These are phyloP conservation scores for Pseudopleuronectes americanus DNA, from an alignment of 2,797 vertebrate genomes.

Conservation along the genomic window DNA sequence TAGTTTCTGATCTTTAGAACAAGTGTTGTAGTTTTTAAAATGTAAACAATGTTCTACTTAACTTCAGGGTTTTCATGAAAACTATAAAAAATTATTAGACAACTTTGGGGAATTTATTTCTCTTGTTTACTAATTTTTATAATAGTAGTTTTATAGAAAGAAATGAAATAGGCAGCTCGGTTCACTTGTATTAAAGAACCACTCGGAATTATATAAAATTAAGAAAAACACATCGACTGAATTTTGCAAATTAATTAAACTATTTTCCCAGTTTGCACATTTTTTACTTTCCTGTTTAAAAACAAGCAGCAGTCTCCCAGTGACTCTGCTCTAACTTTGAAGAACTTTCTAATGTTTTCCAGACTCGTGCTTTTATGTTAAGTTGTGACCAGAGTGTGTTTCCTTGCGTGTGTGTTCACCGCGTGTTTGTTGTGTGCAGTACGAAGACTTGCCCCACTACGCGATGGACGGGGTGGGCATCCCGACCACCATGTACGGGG, in stretches of 20 bases:
- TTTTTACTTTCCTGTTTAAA: conserved; percentile 2
- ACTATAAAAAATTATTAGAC: not conserved
- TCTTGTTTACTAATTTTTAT: not conserved
- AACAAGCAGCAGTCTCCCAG: not conserved
- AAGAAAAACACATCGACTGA: conserved; percentile 10
- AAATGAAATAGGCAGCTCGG: not conserved
- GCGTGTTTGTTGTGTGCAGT: conserved; percentile 88
- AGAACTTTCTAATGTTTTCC: not conserved
- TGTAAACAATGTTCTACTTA: not conserved
- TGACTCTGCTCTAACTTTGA: not conserved
- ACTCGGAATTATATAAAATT: too few species aligned
- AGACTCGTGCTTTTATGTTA: not conserved
- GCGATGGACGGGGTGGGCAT: conserved; percentile 99
- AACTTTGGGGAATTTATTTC: conserved; percentile 1
- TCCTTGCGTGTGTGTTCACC: conserved; percentile 24
- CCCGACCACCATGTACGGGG: conserved; percentile 98
- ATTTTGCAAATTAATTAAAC: conserved; percentile 17
- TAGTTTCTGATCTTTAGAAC: conserved; percentile 16
- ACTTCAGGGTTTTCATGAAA: not conserved
- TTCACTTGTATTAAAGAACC: not conserved
- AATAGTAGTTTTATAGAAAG: not conserved
- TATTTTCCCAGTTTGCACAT: not conserved
- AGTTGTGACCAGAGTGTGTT: not conserved
- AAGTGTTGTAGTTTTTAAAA: not conserved
- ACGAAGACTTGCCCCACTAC: conserved; percentile 99